Evolutionary conservation across 2,113 vertebrate species (phyloP), one percentile per base, ranked within the genome.

Genomic region (Sclerurus mexicanus): DNA sequence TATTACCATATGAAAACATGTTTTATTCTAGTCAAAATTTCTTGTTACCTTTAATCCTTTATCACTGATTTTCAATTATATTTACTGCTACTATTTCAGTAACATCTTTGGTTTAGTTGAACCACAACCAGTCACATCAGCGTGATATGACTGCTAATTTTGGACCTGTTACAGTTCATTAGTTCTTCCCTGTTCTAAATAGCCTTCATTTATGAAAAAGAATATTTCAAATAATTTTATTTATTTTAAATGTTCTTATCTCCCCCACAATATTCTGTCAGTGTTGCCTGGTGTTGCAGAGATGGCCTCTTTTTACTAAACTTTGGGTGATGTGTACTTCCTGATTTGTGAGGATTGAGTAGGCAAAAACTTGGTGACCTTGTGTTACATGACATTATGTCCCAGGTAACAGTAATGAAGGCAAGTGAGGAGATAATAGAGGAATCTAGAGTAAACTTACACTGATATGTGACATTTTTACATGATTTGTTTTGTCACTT

Each of bases 321-420:
- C 17, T 74, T 71, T 7, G 31, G 10, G 3, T 42, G 40, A 42
- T 42, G 40, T 42, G 4, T 62, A 10, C 19, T 82, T 73, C 50
- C 14, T 35, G 22, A 23, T 74, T 64, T 59, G 3, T 59, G n/a
- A 59, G 8, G 4, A 7, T 23, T 24, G 9, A 46, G 12, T 27
- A 49, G 0, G 0, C 16, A 85, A 83, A 76, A 85, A 31, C 6
- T 4, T 39, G 72, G 21, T 22, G 16, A 40, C 21, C 3, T 4
- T 71, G 60, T 59, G n/a, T 44, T 46, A 20, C 4, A 7, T 13
- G 6, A 12, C 6, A 19, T 44, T n/a, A 8, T 62, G 24, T n/a
- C 25, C 17, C 24, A 82, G 6, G 4, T 7, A 60, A 74, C 10
- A 27, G 13, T 27, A 78, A 60, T 14, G 22, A 81, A 84, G 28